Evolutionary conservation across 2,888 invertebrate species (phyloP).

Genomic region (Drosophila falleni): DNA sequence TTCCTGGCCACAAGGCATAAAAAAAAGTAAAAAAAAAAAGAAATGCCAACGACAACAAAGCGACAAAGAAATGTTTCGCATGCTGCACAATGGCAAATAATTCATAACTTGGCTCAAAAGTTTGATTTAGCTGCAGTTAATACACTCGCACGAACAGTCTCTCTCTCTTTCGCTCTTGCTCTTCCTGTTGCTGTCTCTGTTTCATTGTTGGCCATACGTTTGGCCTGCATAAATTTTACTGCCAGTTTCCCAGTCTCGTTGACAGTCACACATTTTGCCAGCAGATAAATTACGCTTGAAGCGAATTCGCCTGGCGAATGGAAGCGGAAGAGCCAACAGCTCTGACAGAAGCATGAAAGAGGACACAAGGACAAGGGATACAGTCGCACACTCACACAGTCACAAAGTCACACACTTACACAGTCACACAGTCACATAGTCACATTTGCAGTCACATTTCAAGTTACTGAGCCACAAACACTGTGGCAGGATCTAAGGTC

Average conservation of each 20-base stretch:
- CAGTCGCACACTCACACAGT: background rate
- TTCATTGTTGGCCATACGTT: conserved; percentile 65
- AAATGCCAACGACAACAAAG: conserved; percentile 41
- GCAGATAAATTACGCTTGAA: conserved; percentile 76
- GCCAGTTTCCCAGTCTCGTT: conserved; percentile 38
- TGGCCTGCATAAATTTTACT: conserved; percentile 72
- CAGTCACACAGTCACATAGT: background rate
- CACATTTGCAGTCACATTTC: conserved; percentile 19
- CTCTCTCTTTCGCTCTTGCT: background rate
- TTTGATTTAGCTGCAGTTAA: conserved; percentile 80
- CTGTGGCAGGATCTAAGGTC: conserved; percentile 27
- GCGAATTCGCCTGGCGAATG: conserved; percentile 54
- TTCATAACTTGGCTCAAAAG: conserved; percentile 78
- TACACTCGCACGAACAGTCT: conserved; percentile 46
- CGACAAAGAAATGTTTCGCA: conserved; percentile 74
- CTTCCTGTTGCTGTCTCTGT: conserved; percentile 7
- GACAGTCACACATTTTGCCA: conserved; percentile 59
- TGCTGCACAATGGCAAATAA: conserved; percentile 78
- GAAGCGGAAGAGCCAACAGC: conserved; percentile 72
- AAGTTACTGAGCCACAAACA: background rate
- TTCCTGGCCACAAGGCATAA: conserved; percentile 36
- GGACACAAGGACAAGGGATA: conserved; percentile 1
- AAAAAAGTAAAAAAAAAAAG: conserved; percentile 6
- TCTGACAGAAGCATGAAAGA: conserved; percentile 41
- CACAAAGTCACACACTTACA: background rate